These are phyloP conservation scores for Eptesicus fuscus DNA, from an alignment of 2,113 vertebrate species.

Conservation along the genomic window DNA sequence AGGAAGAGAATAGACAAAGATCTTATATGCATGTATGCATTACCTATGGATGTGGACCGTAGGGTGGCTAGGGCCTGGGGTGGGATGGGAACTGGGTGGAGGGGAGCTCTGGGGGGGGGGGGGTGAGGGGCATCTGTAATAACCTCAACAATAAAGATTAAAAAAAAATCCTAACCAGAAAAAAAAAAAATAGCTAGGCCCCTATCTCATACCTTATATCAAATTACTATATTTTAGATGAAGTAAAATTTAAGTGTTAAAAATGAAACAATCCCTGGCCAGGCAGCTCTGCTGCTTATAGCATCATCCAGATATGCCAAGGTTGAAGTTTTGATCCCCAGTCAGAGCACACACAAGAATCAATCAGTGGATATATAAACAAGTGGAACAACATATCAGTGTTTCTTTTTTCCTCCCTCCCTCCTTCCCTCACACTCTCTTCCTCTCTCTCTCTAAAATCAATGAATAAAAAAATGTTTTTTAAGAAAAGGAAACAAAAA, in stretches of 20 bases:
- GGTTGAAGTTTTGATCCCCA: neutral
- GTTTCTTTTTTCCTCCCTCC: neutral
- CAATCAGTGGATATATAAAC: neutral
- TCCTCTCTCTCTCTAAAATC: neutral
- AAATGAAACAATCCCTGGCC: neutral
- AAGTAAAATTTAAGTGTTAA: conserved; percentile 7
- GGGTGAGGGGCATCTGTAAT: neutral
- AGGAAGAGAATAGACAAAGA: too few relatives aligned
- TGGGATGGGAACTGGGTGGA: too few relatives aligned
- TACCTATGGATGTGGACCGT: too few relatives aligned
- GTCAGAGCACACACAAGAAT: neutral
- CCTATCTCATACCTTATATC: neutral
- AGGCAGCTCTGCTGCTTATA: neutral
- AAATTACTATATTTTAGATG: conserved; percentile 1
- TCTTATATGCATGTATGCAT: too few relatives aligned
- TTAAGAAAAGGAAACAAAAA: conserved; percentile 34
- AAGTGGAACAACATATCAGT: neutral
- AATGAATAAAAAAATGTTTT: neutral
- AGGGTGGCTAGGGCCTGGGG: too few relatives aligned
- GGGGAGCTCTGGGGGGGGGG: too few relatives aligned
- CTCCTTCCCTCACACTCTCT: neutral
- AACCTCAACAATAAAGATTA: too few relatives aligned
- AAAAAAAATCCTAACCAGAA: too few relatives aligned
- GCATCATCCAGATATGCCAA: neutral
- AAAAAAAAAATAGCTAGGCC: neutral